Conservation (phyloP, 2,888 invertebrate species). For the Volucella zonaria region DNA sequence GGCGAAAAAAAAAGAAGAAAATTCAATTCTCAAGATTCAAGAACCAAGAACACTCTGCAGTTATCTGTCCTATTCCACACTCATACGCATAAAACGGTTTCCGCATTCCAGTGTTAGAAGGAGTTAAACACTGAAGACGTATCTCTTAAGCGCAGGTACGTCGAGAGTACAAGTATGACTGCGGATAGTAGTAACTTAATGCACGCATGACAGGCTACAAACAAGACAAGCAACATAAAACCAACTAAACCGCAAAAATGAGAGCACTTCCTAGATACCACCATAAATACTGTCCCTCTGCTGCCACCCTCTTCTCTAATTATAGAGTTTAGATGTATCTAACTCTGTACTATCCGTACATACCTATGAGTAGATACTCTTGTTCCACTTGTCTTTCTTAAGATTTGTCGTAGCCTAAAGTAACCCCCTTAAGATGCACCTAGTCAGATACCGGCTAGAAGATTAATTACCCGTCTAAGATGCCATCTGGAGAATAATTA, state of each 20-base stretch:
- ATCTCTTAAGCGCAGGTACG: too few species aligned
- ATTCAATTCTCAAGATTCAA: not conserved
- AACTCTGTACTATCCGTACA: too few species aligned
- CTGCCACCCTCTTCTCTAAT: conserved; percentile 10
- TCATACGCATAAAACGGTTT: conserved; percentile 43
- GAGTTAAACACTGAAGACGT: conserved; percentile 27
- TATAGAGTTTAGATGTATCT: conserved; percentile 12
- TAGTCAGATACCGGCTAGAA: conserved; percentile 37
- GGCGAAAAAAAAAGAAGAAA: conserved; percentile 9
- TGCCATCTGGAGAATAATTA: conserved; percentile 69
- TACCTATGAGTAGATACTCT: conserved; percentile 4
- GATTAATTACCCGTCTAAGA: conserved; percentile 70
- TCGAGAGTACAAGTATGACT: conserved; percentile 12
- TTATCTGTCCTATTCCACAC: conserved; percentile 19
- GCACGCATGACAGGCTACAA: conserved; percentile 62
- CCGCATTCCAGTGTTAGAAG: conserved; percentile 58
- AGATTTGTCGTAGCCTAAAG: conserved; percentile 25
- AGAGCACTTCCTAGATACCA: conserved; percentile 56
- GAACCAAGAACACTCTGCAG: conserved; percentile 1
- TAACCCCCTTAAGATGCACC: not conserved
- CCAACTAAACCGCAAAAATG: conserved; percentile 61
- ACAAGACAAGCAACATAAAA: conserved; percentile 48
- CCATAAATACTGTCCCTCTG: not conserved
- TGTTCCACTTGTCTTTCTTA: conserved; percentile 43
- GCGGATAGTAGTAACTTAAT: conserved; percentile 3